Percentiles rank a stretch among this genome's conserved stretches.
Conservation (phyloP, 2,113 vertebrate genomes). For the Microcebus murinus region DNA sequence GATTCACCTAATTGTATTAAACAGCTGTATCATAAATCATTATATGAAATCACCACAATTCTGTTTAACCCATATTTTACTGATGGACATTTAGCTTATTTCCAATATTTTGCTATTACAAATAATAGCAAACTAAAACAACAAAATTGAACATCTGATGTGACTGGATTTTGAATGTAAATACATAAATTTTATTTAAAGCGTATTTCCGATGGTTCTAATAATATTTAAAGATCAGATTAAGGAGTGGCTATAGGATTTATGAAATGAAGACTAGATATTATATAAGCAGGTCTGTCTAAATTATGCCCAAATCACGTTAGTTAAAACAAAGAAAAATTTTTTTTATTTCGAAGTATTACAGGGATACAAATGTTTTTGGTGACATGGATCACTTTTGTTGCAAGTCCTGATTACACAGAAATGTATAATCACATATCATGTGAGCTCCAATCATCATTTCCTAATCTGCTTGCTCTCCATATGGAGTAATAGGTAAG, state of each 20-base stretch:
- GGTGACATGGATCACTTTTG: no score
- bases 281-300: neutral
- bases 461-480: no score
- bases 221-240: constrained; percentile 32
- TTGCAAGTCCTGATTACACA: no score
- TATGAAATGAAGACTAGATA: neutral
- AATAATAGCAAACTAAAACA: neutral
- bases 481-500: no score
- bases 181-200: constrained; percentile 29
- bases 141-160: neutral
- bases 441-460: no score
- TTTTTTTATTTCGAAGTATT: no score
- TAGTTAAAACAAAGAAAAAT: neutral
- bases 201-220: neutral
- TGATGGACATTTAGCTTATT: neutral
- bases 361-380: no score
- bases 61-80: neutral
- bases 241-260: neutral
- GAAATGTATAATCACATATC: no score
- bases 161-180: constrained; percentile 33
- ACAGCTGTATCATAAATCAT: neutral
- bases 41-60: neutral
- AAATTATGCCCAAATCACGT: neutral
- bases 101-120: neutral
- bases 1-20: neutral